These are phyloP conservation scores for Mongoloraphidia duomilia DNA, from an alignment of 2,888 invertebrate species.

Conservation along the genomic window DNA sequence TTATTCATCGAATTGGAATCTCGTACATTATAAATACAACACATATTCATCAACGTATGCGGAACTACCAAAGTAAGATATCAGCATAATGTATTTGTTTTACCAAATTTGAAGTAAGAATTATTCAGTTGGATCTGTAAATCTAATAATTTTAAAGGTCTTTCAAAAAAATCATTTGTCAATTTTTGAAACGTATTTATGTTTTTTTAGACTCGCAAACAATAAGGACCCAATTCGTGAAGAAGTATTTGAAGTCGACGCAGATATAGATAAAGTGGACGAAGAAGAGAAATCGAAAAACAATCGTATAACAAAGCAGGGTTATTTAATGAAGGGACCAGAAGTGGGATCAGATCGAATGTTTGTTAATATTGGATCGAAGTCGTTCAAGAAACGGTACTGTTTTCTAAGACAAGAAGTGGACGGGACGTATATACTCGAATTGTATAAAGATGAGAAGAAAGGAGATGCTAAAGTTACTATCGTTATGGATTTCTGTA, in stretches of 20 bases:
- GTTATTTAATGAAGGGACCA: conserved; percentile 81
- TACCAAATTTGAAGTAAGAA: not conserved
- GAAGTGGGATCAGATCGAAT: conserved; percentile 81
- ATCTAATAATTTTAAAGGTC: not conserved
- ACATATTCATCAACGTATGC: conserved; percentile 77
- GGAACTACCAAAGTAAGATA: conserved; percentile 62
- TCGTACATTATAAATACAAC: conserved; percentile 83
- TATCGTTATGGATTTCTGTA: conserved; percentile 88
- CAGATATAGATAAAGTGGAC: conserved; percentile 64
- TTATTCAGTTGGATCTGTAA: not conserved
- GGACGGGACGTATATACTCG: conserved; percentile 80
- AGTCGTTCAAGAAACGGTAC: conserved; percentile 82
- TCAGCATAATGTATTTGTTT: conserved; percentile 4
- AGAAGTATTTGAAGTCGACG: conserved; percentile 82
- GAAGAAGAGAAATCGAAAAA: conserved; percentile 46
- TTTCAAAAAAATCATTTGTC: too few species aligned
- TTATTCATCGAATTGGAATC: conserved; percentile 79
- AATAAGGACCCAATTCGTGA: conserved; percentile 47
- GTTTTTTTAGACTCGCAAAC: conserved; percentile 27
- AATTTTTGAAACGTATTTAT: too few species aligned
- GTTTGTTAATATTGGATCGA: conserved; percentile 82
- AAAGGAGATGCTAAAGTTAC: conserved; percentile 83
- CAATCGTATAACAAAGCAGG: conserved; percentile 76
- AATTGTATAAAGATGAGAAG: conserved; percentile 86
- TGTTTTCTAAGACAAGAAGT: conserved; percentile 82